Percentiles rank a stretch among this genome's conserved stretches.
Conservation (phyloP, 2,888 invertebrate genomes). For the Limnephilus marmoratus region DNA sequence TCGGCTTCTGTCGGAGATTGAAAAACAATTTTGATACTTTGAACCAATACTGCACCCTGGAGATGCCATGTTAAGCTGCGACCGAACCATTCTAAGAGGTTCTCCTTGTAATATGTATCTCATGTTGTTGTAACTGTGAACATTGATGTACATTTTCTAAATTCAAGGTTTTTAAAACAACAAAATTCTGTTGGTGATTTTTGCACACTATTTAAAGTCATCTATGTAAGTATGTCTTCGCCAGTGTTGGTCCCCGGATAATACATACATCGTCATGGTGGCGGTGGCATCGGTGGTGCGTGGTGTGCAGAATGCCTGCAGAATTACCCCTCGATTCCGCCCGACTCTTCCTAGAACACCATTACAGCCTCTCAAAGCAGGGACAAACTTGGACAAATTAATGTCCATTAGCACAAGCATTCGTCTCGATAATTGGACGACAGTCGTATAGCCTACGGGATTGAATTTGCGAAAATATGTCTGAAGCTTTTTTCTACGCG, state of each 20-base stretch:
- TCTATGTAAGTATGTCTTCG: background rate
- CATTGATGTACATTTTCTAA: too few relatives aligned
- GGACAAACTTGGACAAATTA: conserved; percentile 65
- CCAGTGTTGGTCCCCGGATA: background rate
- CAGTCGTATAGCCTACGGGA: conserved; percentile 60
- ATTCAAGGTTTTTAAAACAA: too few relatives aligned
- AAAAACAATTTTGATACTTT: too few relatives aligned
- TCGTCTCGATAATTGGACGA: conserved; percentile 63
- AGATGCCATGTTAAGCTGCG: too few relatives aligned
- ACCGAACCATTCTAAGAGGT: too few relatives aligned
- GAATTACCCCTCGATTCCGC: conserved; percentile 59
- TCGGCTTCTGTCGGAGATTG: too few relatives aligned
- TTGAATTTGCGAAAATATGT: conserved; percentile 63
- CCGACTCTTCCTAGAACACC: conserved; percentile 62
- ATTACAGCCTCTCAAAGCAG: conserved; percentile 59
- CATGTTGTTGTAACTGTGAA: too few relatives aligned
- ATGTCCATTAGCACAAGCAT: conserved; percentile 65
- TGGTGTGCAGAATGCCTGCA: conserved; percentile 59
- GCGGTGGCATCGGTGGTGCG: background rate
- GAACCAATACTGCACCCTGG: too few relatives aligned
- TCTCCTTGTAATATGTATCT: too few relatives aligned
- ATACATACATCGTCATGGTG: background rate
- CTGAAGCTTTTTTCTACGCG: conserved; percentile 28
- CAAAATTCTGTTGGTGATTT: too few relatives aligned
- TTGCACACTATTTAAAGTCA: too few relatives aligned